Evolutionary conservation across 2,888 invertebrate species (phyloP), one percentile per base, ranked within the genome.

Genomic region (Neria commutata): DNA sequence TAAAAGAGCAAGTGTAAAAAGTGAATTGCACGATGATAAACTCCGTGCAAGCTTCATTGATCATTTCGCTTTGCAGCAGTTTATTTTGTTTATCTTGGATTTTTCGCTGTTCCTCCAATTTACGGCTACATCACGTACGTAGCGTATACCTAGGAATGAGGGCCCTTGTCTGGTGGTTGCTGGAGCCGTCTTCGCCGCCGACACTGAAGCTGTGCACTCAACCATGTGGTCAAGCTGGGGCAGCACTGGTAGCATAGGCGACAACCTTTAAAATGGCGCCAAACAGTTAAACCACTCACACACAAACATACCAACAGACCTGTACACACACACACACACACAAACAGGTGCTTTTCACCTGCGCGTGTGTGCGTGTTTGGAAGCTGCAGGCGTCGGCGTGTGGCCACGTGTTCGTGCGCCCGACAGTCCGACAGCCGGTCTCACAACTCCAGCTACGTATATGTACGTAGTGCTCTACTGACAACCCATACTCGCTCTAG

Each of bases 241-340:
- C 48, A 25, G 48, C 14, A 60, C 63, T 70, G 66, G 69, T 67
- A 65, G 69, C 70, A 65, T 62, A 58, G 63, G 61, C 62, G 72
- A 72, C 71, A 69, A 68, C 71, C 71, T 68, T 66, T 72, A 67
- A 71, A 71, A 69, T 71, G 64, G 64, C 60, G 60, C 62, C 63
- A 52, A 37, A 37, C 40, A 8, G 48, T 42, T 17, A 21, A 42
- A 50, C 50, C 17, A 10, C 50, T 16, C 29, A 25, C 6, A 63
- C 26, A 45, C 48, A 26, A 47, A 51, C 49, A 49, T 33, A n/a
- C 54, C 8, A 25, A 40, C 26, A 40, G 19, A 45, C 11, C 34
- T 21, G 11, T 17, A 29, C 46, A 48, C 48, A 26, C 42, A 42
- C 42, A 42, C 48, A 19, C 29, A 25, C 14, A 34, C 33, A 29